Percentiles rank a stretch among this genome's conserved stretches.
These are phyloP conservation scores for Agrenia bidenticulata DNA, from an alignment of 2,888 invertebrate genomes.

Conservation along the genomic window DNA sequence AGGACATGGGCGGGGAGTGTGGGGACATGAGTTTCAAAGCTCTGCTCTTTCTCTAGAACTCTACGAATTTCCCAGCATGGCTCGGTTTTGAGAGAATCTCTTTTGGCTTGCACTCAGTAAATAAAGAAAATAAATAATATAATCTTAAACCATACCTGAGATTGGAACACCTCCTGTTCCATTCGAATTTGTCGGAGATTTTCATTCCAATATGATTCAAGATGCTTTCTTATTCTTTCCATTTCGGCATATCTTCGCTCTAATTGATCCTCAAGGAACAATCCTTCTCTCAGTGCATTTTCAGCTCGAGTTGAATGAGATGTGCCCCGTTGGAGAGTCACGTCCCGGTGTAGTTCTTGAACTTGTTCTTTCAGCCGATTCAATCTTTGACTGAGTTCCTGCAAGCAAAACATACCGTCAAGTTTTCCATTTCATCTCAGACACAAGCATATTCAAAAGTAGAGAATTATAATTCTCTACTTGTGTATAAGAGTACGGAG, in stretches of 20 bases:
- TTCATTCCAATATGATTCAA: conserved; percentile 71
- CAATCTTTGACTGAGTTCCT: conserved; percentile 65
- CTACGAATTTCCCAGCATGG: too few relatives aligned
- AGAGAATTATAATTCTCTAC: not conserved
- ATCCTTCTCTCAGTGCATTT: conserved; percentile 63
- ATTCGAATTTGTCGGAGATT: conserved; percentile 69
- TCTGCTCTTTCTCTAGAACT: too few relatives aligned
- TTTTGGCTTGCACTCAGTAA: too few relatives aligned
- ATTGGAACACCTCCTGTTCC: conserved; percentile 69
- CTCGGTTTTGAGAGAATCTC: too few relatives aligned
- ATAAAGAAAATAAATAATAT: too few relatives aligned
- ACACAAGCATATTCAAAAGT: not conserved
- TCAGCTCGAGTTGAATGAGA: conserved; percentile 55
- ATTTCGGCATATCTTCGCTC: conserved; percentile 65
- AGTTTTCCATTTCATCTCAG: not conserved
- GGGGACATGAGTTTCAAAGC: too few relatives aligned
- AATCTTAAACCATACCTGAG: too few relatives aligned
- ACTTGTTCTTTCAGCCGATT: conserved; percentile 66
- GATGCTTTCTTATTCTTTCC: conserved; percentile 63
- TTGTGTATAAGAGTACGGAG: too few relatives aligned
- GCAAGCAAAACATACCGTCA: conserved; percentile 34
- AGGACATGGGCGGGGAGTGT: too few relatives aligned
- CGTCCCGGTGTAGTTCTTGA: conserved; percentile 69
- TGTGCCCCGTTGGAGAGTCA: conserved; percentile 65
- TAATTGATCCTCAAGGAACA: conserved; percentile 64